Base-by-base conservation (phyloP, 2,888 invertebrate genomes). In the Leptinotarsa haldemani region DNA sequence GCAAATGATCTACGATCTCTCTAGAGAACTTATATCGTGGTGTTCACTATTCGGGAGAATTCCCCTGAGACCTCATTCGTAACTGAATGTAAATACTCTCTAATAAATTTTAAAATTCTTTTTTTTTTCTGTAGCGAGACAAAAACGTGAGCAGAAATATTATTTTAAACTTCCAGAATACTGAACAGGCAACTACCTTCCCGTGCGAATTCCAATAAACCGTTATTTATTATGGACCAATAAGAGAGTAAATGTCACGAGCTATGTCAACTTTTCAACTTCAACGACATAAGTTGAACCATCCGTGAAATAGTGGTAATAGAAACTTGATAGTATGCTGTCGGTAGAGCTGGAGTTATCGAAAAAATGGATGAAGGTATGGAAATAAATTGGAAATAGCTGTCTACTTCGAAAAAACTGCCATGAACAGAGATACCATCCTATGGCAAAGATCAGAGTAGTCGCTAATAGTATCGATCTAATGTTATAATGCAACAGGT, bases 191-290 rank as follows among this genome's bases (percentile, higher is more conserved):
- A 12, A n/a, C n/a, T 50, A 56, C 3, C 18, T 56, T 20, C 20
- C 7, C 20, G 18, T 5, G 56, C n/a, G 20, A 20, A 20, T 56
- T 56, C 56, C 22, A 56, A 56, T 56, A 56, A 53, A 20, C 56
- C 20, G 56, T 56, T 56, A 56, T 56, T 56, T 56, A 56, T 56
- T 13, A 56, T 20, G 56, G 20, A 20, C 56, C 56, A 56, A 56
- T 56, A 15, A 25, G 15, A 56, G 56, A 56, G 20, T 56, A 20
- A 56, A 22, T 22, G 15, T 56, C 22, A 22, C 56, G 56, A 15
- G 20, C 22, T 56, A 13, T 56, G 12, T 20, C 56, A 56, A 56
- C 22, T 56, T 56, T 20, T 56, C 22, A 22, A 22, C 22, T 22
- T 56, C 22, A 22, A 56, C 22, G 25, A 56, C 12, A 18, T 18